Conservation (phyloP, 2,113 vertebrate genomes). For the Ornithorhynchus anatinus region DNA sequence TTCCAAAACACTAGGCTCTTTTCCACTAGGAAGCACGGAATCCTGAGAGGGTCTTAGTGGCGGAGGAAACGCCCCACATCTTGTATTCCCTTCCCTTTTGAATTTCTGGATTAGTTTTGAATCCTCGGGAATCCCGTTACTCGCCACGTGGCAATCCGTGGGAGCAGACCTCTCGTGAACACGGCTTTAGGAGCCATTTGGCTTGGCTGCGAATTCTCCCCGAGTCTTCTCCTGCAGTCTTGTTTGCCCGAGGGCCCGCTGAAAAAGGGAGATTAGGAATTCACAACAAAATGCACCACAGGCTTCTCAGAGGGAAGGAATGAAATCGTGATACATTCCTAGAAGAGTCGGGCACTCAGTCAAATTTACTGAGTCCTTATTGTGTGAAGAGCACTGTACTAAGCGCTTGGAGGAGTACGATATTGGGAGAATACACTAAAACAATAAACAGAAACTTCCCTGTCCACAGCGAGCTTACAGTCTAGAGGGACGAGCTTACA, state of each 20-base stretch:
- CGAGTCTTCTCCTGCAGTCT: background rate
- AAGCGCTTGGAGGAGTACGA: too few species aligned
- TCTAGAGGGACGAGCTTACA: too few species aligned
- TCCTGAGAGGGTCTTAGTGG: background rate
- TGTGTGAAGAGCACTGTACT: too few species aligned
- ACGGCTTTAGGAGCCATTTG: background rate
- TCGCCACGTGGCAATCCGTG: conserved; percentile 7
- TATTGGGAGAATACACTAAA: too few species aligned
- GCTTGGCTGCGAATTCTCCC: background rate
- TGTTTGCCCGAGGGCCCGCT: background rate
- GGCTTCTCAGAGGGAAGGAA: background rate
- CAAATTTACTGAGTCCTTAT: too few species aligned
- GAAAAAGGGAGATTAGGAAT: background rate
- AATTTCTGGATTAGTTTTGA: background rate
- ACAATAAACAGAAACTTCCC: too few species aligned
- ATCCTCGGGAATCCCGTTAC: background rate
- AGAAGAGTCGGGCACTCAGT: too few species aligned
- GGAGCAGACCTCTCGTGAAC: background rate
- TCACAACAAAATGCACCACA: background rate
- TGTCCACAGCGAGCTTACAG: too few species aligned
- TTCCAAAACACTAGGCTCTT: too few species aligned
- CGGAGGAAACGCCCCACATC: background rate
- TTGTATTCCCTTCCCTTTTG: conserved; percentile 6
- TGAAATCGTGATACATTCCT: background rate
- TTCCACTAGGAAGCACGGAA: too few species aligned